phyloP scores from a whole-genome alignment of 2,797 vertebrate genomes.

The Gallirallus australis region DNA sequence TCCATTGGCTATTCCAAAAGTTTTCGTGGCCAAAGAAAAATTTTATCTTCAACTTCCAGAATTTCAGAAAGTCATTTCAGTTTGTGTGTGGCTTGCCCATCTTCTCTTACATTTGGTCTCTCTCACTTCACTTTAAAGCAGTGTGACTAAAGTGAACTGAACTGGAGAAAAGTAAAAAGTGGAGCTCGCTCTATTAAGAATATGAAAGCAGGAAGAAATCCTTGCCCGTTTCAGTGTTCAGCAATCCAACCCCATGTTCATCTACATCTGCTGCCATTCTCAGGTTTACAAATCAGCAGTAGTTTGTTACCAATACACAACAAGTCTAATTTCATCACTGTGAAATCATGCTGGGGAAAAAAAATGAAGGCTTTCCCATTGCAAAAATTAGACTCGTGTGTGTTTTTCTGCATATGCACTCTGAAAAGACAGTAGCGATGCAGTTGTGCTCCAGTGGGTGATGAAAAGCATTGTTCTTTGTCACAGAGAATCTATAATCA shows the following conservation, averaged over 20 bases:
- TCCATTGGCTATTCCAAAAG: background rate
- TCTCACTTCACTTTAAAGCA: background rate
- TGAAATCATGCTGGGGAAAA: background rate
- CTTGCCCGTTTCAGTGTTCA: background rate
- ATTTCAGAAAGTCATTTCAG: background rate
- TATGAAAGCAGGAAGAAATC: background rate
- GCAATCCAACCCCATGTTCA: background rate
- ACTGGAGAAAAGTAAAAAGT: background rate
- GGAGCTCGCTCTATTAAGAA: background rate
- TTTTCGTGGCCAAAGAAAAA: background rate
- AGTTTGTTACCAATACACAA: background rate
- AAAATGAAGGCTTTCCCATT: background rate
- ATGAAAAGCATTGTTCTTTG: background rate
- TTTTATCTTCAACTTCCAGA: background rate
- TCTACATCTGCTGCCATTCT: background rate
- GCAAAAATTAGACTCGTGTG: background rate
- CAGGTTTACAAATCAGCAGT: background rate
- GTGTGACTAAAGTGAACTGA: background rate
- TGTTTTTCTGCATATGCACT: background rate
- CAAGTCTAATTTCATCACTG: background rate
- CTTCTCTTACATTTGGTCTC: background rate
- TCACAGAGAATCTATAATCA: constrained; percentile 93
- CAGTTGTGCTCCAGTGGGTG: background rate
- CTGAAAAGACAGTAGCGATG: background rate
- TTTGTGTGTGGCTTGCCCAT: background rate